Percentiles rank a stretch among this genome's conserved stretches.
Evolutionary conservation across 1,140 invertebrate genomes (phyloP).

Genomic region (Neoseiulus cucumeris): DNA sequence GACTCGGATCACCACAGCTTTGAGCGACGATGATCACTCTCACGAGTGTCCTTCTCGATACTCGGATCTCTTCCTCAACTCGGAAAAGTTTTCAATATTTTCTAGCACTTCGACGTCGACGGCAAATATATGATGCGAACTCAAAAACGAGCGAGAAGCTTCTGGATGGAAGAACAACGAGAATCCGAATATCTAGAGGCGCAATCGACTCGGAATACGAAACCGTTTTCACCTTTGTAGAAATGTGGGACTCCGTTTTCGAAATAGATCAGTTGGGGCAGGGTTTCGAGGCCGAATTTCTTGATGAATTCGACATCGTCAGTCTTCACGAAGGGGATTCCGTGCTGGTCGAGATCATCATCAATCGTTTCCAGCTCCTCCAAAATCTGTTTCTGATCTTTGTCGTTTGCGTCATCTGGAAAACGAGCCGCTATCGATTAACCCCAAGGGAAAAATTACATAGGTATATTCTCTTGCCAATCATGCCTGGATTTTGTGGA

Average conservation of each 20-base stretch:
- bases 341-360: conserved; percentile 72
- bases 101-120: too few species aligned
- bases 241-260: conserved; percentile 74
- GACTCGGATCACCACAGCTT: too few species aligned
- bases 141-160: too few species aligned
- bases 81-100: too few species aligned
- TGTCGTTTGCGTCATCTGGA: conserved; percentile 64
- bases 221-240: conserved; percentile 42
- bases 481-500: not conserved
- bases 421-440: conserved; percentile 17
- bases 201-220: not conserved
- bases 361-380: conserved; percentile 79
- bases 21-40: too few species aligned
- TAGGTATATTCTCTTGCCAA: not conserved
- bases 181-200: too few species aligned
- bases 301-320: conserved; percentile 72
- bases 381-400: conserved; percentile 65
- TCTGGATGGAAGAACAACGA: too few species aligned
- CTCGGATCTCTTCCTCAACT: too few species aligned
- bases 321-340: conserved; percentile 78
- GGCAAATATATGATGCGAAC: too few species aligned
- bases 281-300: conserved; percentile 69
- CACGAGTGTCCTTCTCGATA: too few species aligned
- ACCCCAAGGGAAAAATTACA: not conserved
- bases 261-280: conserved; percentile 72